Percentiles rank a stretch among this genome's conserved stretches.
phyloP scores from a whole-genome alignment of 2,888 invertebrate species.

The Carabus problematicus region DNA sequence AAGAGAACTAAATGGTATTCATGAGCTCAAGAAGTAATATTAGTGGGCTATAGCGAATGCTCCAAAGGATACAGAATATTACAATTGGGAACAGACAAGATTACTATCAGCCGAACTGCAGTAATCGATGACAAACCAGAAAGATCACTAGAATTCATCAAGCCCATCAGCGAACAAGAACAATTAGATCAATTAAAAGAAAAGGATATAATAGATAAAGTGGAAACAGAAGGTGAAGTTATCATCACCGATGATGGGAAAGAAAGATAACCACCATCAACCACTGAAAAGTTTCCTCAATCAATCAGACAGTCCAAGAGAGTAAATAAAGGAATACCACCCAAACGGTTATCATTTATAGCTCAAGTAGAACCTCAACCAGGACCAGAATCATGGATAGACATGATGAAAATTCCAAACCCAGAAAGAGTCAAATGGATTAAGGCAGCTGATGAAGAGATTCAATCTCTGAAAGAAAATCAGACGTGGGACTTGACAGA shows the following conservation, averaged over 20 bases:
- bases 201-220: background rate
- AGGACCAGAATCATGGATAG: constrained; percentile 10
- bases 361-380: background rate
- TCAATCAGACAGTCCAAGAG: background rate
- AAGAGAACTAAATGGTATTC: constrained; percentile 45
- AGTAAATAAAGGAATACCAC: constrained; percentile 20
- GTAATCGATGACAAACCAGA: constrained; percentile 24
- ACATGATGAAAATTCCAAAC: background rate
- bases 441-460: constrained; percentile 46
- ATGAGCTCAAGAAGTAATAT: constrained; percentile 44
- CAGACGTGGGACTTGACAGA: constrained; percentile 47
- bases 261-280: background rate
- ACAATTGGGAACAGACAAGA: constrained; percentile 32
- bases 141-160: background rate
- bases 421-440: constrained; percentile 42
- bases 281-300: no score
- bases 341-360: background rate
- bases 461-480: constrained; percentile 41
- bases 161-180: background rate
- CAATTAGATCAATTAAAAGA: no score
- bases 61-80: constrained; percentile 47
- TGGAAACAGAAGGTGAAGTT: background rate
- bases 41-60: constrained; percentile 45
- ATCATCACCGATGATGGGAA: background rate
- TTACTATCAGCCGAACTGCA: constrained; percentile 42